Evolutionary conservation across 1,140 invertebrate species (phyloP), one percentile per base, ranked within the genome.

Genomic region (Sycophila sp.): DNA sequence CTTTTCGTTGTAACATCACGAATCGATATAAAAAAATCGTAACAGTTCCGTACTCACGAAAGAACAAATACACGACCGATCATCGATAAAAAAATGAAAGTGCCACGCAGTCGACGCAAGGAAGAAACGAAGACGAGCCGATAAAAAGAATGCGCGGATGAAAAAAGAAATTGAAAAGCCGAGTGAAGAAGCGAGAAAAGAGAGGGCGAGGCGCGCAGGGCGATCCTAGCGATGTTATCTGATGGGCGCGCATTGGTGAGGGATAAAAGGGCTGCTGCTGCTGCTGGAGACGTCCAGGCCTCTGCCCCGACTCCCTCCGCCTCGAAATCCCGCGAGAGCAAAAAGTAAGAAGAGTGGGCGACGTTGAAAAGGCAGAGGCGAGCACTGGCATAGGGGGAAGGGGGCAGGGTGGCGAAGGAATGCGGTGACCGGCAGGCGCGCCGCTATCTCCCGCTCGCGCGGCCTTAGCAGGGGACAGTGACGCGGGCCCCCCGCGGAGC

Each of bases 401-500:
- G 32, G 26, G 34, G 40, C 38, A 68, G 53, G 40, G 36, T 55
- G 45, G 71, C 38, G 28, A 59, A 36, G 81, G 81, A 83, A 83
- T 83, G 80, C 79, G 79, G 78, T 81, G 81, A 81, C 78, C 80
- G 75, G 79, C 79, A 81, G 80, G 77, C 77, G 64, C 55, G 72
- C 60, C 42, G 42, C 17, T 2, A 7, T 45, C 42, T 22, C 42
- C 22, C 42, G n/a, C n/a, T n/a, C n/a, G n/a, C n/a, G n/a, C 45
- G 30, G 56, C 28, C 60, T 60, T 59, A 69, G 42, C 45, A 49
- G 80, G 76, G 79, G 80, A 82, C 80, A 83, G 74, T 82, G 80
- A 82, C 80, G 78, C 28, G 60, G n/a, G 62, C 80, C 81, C 80
- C 81, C 81, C 73, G 80, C 76, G 71, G 81, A 77, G 81, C 32